phyloP scores from a whole-genome alignment of 1,140 invertebrate genomes.

The Bombus terrestris region DNA sequence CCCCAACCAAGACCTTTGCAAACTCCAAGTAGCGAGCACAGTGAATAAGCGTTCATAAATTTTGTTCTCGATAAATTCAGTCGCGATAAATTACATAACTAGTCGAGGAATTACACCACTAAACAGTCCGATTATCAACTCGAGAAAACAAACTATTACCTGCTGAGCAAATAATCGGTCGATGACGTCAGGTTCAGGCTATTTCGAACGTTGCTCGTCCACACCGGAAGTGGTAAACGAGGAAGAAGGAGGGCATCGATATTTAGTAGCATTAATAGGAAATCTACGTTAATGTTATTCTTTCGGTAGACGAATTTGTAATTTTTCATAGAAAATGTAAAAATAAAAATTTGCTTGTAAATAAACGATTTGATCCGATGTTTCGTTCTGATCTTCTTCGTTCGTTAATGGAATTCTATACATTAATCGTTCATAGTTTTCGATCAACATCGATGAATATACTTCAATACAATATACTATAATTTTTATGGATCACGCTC shows the following conservation, averaged over 20 bases:
- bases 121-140: not conserved
- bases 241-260: not conserved
- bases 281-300: not conserved
- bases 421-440: too few relatives aligned
- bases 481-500: not conserved
- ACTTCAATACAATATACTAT: not conserved
- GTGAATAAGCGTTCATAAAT: not conserved
- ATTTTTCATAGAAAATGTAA: not conserved
- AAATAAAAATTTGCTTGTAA: too few relatives aligned
- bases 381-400: too few relatives aligned
- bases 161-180: not conserved
- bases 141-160: constrained; percentile 20
- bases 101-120: not conserved
- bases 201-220: not conserved
- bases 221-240: not conserved
- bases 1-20: not conserved
- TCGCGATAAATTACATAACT: not conserved
- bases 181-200: not conserved
- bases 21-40: not conserved
- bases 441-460: not conserved
- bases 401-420: too few relatives aligned
- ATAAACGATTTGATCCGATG: too few relatives aligned
- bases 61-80: not conserved
- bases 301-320: not conserved
- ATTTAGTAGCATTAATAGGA: not conserved